Evolutionary conservation across 2,113 vertebrate species (phyloP).

Genomic region (Dasyornis broadbenti): DNA sequence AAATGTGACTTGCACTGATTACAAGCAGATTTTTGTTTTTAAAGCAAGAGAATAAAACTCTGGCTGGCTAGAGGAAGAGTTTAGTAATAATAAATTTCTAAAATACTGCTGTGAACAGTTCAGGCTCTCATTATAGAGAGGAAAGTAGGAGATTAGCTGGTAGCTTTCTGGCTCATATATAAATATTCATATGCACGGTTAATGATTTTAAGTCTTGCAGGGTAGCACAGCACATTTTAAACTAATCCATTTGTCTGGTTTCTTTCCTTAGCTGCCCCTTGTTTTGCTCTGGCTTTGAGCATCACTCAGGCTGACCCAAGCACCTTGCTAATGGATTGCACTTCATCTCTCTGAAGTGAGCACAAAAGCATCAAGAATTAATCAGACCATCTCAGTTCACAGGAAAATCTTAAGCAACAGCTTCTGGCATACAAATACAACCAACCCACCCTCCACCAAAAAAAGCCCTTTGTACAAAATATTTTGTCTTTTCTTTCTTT

Average conservation of each 20-base stretch:
- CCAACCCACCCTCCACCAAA: accelerated
- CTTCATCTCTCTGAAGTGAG: background rate
- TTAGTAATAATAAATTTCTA: background rate
- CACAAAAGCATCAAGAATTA: background rate
- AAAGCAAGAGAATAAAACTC: background rate
- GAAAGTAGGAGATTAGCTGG: background rate
- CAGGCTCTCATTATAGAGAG: background rate
- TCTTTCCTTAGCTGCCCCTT: background rate
- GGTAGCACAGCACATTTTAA: background rate
- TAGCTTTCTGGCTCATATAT: background rate
- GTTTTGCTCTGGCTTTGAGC: background rate
- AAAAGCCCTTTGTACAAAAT: background rate
- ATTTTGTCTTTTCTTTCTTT: background rate
- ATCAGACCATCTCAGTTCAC: background rate
- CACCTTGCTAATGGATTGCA: background rate
- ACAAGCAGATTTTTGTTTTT: background rate
- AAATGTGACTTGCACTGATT: background rate
- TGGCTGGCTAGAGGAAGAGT: background rate
- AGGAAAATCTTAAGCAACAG: background rate
- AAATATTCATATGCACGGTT: accelerated
- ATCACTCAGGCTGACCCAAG: background rate
- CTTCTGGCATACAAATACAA: background rate
- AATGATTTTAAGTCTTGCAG: background rate
- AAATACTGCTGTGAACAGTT: background rate
- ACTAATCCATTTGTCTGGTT: background rate